These are phyloP conservation scores for Crenuchus spilurus DNA, from an alignment of 2,797 vertebrate genomes.

Conservation along the genomic window DNA sequence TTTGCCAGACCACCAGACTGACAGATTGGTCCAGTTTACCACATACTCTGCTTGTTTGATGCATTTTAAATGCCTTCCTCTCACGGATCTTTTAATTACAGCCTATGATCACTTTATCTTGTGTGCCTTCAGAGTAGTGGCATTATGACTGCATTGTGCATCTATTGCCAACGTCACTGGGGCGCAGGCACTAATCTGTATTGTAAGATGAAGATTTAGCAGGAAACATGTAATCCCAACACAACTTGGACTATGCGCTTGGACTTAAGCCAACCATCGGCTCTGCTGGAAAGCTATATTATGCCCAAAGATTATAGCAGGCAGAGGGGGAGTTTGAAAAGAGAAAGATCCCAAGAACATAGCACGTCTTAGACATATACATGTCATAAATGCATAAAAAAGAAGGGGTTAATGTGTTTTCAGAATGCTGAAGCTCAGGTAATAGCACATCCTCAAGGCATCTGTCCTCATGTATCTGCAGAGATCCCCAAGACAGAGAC, in stretches of 20 bases:
- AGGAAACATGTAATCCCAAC: slow-evolving; percentile 11
- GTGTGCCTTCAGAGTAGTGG: background rate
- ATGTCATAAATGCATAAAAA: no score
- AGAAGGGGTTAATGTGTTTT: no score
- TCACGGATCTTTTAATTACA: slow-evolving; percentile 9
- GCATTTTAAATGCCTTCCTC: background rate
- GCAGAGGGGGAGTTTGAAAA: background rate
- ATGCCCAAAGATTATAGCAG: background rate
- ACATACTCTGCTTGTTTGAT: background rate
- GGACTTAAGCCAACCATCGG: background rate
- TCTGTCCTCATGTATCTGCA: slow-evolving; percentile 62
- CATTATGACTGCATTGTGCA: slow-evolving; percentile 9
- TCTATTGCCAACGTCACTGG: slow-evolving; percentile 18
- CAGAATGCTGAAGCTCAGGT: no score
- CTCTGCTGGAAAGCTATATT: background rate
- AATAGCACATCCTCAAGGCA: background rate
- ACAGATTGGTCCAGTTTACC: slow-evolving; percentile 2
- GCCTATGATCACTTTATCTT: background rate
- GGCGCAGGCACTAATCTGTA: slow-evolving; percentile 19
- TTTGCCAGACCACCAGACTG: slow-evolving; percentile 31
- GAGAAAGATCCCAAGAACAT: background rate
- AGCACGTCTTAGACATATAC: background rate
- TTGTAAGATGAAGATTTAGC: slow-evolving; percentile 29
- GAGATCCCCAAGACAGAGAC: slow-evolving; percentile 96
- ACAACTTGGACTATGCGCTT: background rate